phyloP scores from a whole-genome alignment of 2,113 vertebrate species.

The Apteryx mantelli region DNA sequence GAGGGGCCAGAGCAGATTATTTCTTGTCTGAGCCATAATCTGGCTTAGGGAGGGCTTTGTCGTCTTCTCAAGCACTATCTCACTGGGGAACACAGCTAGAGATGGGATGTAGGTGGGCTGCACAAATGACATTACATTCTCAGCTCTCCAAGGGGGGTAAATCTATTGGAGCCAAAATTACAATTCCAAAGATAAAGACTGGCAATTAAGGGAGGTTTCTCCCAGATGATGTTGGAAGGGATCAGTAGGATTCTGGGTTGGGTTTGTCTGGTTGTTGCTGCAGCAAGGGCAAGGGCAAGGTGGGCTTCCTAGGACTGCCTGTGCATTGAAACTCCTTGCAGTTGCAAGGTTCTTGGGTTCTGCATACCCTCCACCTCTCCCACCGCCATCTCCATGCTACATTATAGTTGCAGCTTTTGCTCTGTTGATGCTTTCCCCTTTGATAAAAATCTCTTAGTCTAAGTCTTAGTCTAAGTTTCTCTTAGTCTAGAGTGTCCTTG shows the following conservation, averaged over 20 bases:
- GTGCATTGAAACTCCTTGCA: not conserved
- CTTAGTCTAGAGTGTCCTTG: not conserved
- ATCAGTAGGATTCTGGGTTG: not conserved
- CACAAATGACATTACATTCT: not conserved
- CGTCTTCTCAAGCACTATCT: not conserved
- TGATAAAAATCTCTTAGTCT: not conserved
- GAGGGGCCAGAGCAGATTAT: not conserved
- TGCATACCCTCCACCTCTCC: not conserved
- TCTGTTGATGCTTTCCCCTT: not conserved
- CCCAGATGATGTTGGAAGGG: not conserved
- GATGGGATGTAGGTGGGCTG: not conserved
- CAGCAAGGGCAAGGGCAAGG: too few relatives aligned
- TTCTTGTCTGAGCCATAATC: not conserved
- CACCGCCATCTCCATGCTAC: not conserved
- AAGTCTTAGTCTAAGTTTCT: not conserved
- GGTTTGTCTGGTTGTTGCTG: too few relatives aligned
- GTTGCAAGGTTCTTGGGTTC: not conserved
- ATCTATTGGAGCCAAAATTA: not conserved
- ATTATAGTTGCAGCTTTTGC: not conserved
- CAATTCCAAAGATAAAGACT: not conserved
- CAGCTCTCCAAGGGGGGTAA: not conserved
- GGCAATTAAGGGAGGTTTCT: not conserved
- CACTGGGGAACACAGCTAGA: not conserved
- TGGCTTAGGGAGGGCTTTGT: not conserved
- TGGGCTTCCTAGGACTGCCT: not conserved